phyloP scores from a whole-genome alignment of 30 jellyfish, hydroid and myxozoan species.

The Hydractinia symbiolongicarpus region DNA sequence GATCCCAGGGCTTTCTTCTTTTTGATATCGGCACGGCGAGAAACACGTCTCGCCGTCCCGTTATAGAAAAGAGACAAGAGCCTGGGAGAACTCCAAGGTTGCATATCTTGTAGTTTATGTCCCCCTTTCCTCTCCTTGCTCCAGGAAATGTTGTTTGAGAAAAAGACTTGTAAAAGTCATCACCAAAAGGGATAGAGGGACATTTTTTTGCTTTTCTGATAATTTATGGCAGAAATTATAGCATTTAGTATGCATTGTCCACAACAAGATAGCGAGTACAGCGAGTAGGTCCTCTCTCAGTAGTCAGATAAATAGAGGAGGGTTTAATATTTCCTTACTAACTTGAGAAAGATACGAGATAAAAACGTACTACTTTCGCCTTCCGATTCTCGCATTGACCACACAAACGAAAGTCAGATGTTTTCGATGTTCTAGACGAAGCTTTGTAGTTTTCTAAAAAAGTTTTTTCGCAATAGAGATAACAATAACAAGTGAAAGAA shows the following conservation, averaged over 20 bases:
- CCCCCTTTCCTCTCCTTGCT: too few species aligned
- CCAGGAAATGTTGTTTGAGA: too few species aligned
- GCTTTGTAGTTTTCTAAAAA: constrained; percentile 8
- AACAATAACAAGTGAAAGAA: neutral
- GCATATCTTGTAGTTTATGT: too few species aligned
- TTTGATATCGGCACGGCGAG: too few species aligned
- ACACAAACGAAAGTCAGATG: neutral
- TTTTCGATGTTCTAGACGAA: neutral
- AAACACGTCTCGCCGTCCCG: neutral
- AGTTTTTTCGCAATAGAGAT: neutral
- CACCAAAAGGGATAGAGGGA: too few species aligned
- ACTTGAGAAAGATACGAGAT: neutral
- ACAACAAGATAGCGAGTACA: too few species aligned
- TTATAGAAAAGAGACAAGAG: neutral
- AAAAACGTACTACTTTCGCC: constrained; percentile 1
- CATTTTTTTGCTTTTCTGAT: too few species aligned
- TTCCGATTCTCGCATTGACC: constrained; percentile 1
- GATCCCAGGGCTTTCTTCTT: too few species aligned
- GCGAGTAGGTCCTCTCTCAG: too few species aligned
- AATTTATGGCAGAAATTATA: too few species aligned
- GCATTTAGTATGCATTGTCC: neutral
- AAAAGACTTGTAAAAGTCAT: too few species aligned
- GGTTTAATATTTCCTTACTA: neutral
- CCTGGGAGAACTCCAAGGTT: too few species aligned
- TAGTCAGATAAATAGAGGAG: neutral